phyloP scores from a whole-genome alignment of 2,888 invertebrate genomes.

The Itoplectis maculator region DNA sequence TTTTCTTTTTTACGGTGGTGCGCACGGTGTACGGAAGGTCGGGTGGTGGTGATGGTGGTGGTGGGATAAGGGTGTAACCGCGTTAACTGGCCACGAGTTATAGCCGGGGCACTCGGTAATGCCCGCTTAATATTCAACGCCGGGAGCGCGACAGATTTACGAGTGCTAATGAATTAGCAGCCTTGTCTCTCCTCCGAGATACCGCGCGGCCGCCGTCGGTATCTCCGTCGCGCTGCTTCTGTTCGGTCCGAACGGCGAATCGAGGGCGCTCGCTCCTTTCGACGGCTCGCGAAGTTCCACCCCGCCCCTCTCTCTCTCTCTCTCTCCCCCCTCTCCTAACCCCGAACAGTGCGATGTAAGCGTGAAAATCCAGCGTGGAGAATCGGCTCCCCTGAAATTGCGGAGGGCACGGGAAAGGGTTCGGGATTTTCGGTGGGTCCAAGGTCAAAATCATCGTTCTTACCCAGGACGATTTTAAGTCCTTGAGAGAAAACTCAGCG shows the following conservation, averaged over 20 bases:
- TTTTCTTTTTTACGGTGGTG: constrained; percentile 30
- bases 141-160: constrained; percentile 82
- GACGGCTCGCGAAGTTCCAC: constrained; percentile 15
- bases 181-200: constrained; percentile 70
- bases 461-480: no score
- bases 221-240: constrained; percentile 54
- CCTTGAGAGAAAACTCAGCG: no score
- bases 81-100: constrained; percentile 82
- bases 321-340: no score
- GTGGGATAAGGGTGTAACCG: constrained; percentile 68
- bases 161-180: constrained; percentile 84
- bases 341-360: not conserved
- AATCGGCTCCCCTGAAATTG: constrained; percentile 34
- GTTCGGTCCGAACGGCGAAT: constrained; percentile 25
- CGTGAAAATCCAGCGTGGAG: constrained; percentile 3
- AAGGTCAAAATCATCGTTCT: no score
- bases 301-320: no score
- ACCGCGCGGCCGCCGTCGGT: not conserved
- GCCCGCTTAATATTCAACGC: constrained; percentile 83
- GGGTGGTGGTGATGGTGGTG: constrained; percentile 7
- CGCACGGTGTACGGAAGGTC: constrained; percentile 63
- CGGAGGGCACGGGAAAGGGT: constrained; percentile 20
- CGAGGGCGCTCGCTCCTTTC: constrained; percentile 42
- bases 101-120: constrained; percentile 79
- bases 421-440: no score